These are phyloP conservation scores for Coracias cyanogaster DNA, from an alignment of 2,797 vertebrate genomes.

Conservation along the genomic window DNA sequence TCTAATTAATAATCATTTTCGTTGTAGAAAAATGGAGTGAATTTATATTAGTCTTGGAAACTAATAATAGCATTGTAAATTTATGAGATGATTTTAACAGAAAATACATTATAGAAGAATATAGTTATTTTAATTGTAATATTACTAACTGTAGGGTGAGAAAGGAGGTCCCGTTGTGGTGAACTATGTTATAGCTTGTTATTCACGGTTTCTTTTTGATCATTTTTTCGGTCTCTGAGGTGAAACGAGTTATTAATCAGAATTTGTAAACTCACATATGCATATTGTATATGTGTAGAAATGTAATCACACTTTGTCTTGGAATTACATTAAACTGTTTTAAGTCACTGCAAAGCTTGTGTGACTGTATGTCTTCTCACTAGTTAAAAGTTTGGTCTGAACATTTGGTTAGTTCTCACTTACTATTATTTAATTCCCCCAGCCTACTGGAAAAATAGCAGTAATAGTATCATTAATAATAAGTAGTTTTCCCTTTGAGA, in stretches of 20 bases:
- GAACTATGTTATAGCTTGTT: slow-evolving; percentile 99
- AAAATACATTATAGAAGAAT: slow-evolving; percentile 97
- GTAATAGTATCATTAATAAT: neutral
- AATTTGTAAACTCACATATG: slow-evolving; percentile 99
- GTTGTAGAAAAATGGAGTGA: slow-evolving; percentile 99
- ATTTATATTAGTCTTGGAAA: slow-evolving; percentile 99
- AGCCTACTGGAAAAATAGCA: neutral
- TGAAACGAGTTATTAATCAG: slow-evolving; percentile 99
- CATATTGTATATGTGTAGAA: slow-evolving; percentile 99
- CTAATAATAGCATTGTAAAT: slow-evolving; percentile 99
- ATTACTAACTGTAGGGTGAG: slow-evolving; percentile 99
- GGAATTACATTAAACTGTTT: slow-evolving; percentile 99
- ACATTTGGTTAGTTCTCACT: neutral
- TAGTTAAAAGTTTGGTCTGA: neutral
- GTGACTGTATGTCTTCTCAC: neutral
- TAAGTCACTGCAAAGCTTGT: slow-evolving; percentile 88
- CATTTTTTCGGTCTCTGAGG: slow-evolving; percentile 99
- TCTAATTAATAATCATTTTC: slow-evolving; percentile 99
- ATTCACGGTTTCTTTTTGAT: slow-evolving; percentile 99
- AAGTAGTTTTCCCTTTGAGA: neutral
- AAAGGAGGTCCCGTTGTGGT: slow-evolving; percentile 94
- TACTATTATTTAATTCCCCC: neutral
- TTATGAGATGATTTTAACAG: slow-evolving; percentile 97
- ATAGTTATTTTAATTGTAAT: slow-evolving; percentile 99
- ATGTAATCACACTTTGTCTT: slow-evolving; percentile 99